Evolutionary conservation across 2,888 invertebrate genomes (phyloP), one percentile per base, ranked within the genome.

Genomic region (Dyspetes luteomarginatus): DNA sequence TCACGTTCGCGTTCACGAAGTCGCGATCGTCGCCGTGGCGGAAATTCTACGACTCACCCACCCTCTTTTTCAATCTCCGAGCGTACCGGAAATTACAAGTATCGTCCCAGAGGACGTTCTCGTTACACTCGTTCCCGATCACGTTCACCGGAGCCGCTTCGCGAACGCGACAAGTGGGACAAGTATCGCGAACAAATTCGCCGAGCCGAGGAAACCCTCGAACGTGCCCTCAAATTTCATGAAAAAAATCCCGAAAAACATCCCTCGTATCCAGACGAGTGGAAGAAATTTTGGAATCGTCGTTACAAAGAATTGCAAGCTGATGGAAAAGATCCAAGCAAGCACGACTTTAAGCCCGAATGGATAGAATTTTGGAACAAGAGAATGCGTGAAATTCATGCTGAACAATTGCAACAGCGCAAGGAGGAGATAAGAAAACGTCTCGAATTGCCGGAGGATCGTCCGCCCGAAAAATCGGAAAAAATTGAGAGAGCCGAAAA

Each of bases 231-330:
- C 4, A 95, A 95, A 71, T 95, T 95, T 81, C 96, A 96, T 89
- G 96, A 97, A 89, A 96, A 96, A 88, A 96, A 96, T 88, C 97
- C 97, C 0, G 97, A 97, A 89, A 97, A 97, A 85, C 97, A 97
- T 92, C 97, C 97, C 0, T 94, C 96, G 2, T 97, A 97, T 90
- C 96, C 96, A 0, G 96, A 97, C 58, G 97, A 97, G 89, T 97
- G 97, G 97, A 97, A 97, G 89, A 95, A 95, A 89, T 97, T 97
- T 90, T 97, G 97, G 97, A 97, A 97, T 90, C 93, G 94, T 7
- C 94, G 97, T 0, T 97, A 96, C 90, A 96, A 96, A 89, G 96
- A 97, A 91, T 92, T 97, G 67, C 96, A 96, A 89, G 92, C 93
- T 87, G 95, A 95, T 90, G 95, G 95, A 62, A 95, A 95, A 90